phyloP scores from a whole-genome alignment of 2,888 invertebrate species.

The Hirtodrosophila cameraria region DNA sequence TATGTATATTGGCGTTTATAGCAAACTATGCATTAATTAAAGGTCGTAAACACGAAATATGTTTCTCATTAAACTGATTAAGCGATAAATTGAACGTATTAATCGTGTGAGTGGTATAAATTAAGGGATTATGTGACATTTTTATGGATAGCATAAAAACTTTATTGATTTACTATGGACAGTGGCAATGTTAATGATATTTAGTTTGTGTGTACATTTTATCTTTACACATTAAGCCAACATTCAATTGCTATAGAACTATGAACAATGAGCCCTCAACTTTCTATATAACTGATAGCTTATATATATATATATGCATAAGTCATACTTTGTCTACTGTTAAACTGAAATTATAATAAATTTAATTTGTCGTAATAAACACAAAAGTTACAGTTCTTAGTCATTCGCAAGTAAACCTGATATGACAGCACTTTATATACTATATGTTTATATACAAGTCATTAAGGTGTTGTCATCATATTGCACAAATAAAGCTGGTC shows the following conservation, averaged over 20 bases:
- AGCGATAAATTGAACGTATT: slow-evolving; percentile 62
- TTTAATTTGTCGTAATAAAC: not conserved
- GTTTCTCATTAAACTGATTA: slow-evolving; percentile 58
- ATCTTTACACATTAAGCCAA: not conserved
- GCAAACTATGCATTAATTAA: slow-evolving; percentile 36
- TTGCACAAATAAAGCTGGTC: slow-evolving; percentile 19
- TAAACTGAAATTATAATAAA: not conserved
- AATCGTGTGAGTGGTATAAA: slow-evolving; percentile 43
- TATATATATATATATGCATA: slow-evolving; percentile 2
- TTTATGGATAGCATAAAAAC: slow-evolving; percentile 60
- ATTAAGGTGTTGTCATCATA: slow-evolving; percentile 29
- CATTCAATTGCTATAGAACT: not conserved
- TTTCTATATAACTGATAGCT: not conserved
- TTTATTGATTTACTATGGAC: slow-evolving; percentile 46
- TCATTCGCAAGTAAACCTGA: slow-evolving; percentile 11
- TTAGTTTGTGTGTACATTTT: not conserved
- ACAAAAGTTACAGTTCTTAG: not conserved
- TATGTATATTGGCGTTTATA: slow-evolving; percentile 6
- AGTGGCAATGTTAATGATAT: not conserved
- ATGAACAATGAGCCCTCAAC: slow-evolving; percentile 3
- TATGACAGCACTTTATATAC: slow-evolving; percentile 8
- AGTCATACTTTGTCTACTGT: not conserved
- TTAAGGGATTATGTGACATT: slow-evolving; percentile 58
- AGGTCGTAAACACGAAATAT: slow-evolving; percentile 54
- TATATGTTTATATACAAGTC: not conserved